These are phyloP conservation scores for Slavum lentiscoides DNA, from an alignment of 2,888 invertebrate species.

Conservation along the genomic window DNA sequence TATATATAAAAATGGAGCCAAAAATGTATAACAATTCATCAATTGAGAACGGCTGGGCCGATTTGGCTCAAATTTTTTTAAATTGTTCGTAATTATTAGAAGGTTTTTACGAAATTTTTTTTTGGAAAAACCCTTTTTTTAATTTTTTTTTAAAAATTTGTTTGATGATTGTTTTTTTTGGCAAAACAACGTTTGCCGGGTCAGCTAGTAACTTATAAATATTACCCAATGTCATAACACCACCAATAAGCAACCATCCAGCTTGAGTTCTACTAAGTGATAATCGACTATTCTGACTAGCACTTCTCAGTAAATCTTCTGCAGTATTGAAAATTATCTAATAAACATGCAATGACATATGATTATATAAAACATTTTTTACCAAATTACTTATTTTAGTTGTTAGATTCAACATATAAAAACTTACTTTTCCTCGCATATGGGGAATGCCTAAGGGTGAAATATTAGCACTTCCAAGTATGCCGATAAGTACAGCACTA, in stretches of 20 bases:
- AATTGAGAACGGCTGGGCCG: too few species aligned
- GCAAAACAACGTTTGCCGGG: too few species aligned
- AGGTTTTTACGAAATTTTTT: too few species aligned
- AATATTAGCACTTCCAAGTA: conserved; percentile 85
- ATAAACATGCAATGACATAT: conserved; percentile 34
- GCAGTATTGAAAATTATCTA: conserved; percentile 90
- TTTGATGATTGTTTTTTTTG: too few species aligned
- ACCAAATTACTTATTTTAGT: conserved; percentile 3
- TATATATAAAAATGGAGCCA: too few species aligned
- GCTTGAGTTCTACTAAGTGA: conserved; percentile 94
- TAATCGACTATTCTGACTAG: conserved; percentile 93
- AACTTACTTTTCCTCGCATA: conserved; percentile 85
- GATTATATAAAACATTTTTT: neutral
- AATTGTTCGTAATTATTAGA: too few species aligned
- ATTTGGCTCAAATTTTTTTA: too few species aligned
- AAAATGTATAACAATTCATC: too few species aligned
- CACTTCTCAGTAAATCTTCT: conserved; percentile 92
- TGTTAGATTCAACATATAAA: neutral
- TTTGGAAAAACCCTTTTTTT: too few species aligned
- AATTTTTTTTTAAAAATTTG: too few species aligned
- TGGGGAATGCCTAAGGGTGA: conserved; percentile 95
- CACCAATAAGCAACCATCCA: conserved; percentile 95
- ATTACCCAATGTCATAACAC: conserved; percentile 90
- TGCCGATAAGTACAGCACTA: conserved; percentile 90
- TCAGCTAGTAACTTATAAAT: neutral